Conservation (phyloP, 2,113 vertebrate species). For the Pipa parva region DNA sequence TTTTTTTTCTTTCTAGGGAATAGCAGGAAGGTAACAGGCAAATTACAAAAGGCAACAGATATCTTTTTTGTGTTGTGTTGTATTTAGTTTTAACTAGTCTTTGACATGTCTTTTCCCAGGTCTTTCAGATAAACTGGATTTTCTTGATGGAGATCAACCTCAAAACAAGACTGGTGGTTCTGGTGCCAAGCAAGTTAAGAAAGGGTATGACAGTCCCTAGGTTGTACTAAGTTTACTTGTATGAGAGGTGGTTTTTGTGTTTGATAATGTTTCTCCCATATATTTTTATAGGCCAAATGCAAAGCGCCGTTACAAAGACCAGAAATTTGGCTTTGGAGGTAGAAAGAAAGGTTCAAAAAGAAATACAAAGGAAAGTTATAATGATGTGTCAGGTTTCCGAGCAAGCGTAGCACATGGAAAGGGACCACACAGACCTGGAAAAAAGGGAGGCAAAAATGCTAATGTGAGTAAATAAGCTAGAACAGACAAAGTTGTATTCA, state of each 20-base stretch:
- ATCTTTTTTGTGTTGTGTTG: no score
- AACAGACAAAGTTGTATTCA: not conserved
- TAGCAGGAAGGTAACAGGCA: no score
- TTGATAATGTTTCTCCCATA: not conserved
- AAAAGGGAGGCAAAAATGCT: slow-evolving; percentile 58
- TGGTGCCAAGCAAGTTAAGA: slow-evolving; percentile 54
- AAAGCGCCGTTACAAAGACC: slow-evolving; percentile 89
- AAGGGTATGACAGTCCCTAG: slow-evolving; percentile 49
- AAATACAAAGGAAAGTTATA: slow-evolving; percentile 90
- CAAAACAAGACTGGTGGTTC: slow-evolving; percentile 50
- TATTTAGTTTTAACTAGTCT: no score
- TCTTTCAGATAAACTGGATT: slow-evolving; percentile 94
- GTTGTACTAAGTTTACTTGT: not conserved
- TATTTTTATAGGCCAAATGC: slow-evolving; percentile 69
- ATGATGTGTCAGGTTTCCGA: slow-evolving; percentile 84
- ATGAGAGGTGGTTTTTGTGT: not conserved
- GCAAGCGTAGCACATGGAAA: slow-evolving; percentile 76
- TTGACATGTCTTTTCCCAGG: slow-evolving; percentile 67
- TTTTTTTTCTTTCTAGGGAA: no score
- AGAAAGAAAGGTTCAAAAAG: slow-evolving; percentile 92
- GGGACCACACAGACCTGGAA: slow-evolving; percentile 57
- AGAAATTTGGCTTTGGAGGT: slow-evolving; percentile 93
- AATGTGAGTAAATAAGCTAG: slow-evolving; percentile 59
- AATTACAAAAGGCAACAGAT: no score
- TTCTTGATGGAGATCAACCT: slow-evolving; percentile 79